Percentiles rank a stretch among this genome's conserved stretches.
phyloP scores from a whole-genome alignment of 1,140 invertebrate genomes.

The Sitobion miscanthi region DNA sequence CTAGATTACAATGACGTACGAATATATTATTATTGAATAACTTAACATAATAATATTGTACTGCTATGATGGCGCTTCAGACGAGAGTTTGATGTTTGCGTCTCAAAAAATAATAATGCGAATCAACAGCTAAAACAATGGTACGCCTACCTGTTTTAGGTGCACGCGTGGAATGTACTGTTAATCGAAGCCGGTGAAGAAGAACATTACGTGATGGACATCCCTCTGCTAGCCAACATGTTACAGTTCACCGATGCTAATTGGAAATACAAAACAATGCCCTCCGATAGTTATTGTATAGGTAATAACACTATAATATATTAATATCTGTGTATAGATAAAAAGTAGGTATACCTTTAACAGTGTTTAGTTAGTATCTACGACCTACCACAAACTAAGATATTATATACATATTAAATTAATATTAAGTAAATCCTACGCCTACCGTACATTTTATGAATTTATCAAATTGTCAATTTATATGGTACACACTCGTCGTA shows the following conservation, averaged over 20 bases:
- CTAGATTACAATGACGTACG: too few relatives aligned
- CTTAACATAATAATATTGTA: too few relatives aligned
- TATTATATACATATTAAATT: too few relatives aligned
- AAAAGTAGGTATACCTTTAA: background rate
- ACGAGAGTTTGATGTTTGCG: background rate
- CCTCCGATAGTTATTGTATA: constrained; percentile 66
- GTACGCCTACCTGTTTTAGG: constrained; percentile 61
- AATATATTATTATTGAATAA: too few relatives aligned
- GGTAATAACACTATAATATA: constrained; percentile 58
- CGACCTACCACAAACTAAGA: too few relatives aligned
- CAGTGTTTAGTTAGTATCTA: too few relatives aligned
- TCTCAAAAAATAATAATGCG: background rate
- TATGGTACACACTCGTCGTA: too few relatives aligned
- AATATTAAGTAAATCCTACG: too few relatives aligned
- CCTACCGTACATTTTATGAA: too few relatives aligned
- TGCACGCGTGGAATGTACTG: constrained; percentile 65
- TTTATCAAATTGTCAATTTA: too few relatives aligned
- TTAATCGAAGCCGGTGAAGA: constrained; percentile 68
- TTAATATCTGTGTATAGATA: background rate
- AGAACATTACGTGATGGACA: constrained; percentile 71
- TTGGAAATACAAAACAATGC: constrained; percentile 69
- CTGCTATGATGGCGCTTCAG: background rate
- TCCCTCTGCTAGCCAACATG: constrained; percentile 70
- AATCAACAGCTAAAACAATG: background rate
- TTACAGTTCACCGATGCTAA: constrained; percentile 69